Evolutionary conservation across 2,113 vertebrate species (phyloP).

Genomic region (Columba janthina): DNA sequence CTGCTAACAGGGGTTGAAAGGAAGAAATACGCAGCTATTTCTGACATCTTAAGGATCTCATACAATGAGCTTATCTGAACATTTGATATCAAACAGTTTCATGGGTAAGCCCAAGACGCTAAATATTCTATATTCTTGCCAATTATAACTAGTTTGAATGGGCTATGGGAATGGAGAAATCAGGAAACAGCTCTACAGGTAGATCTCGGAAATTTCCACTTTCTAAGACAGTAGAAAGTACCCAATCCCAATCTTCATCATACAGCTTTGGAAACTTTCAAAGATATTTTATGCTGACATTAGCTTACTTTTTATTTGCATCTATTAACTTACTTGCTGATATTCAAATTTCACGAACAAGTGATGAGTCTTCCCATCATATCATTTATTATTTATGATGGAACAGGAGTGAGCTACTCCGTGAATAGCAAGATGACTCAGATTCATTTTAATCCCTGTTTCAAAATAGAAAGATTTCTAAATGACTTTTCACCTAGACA

Average conservation of each 20-base stretch:
- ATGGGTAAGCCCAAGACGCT: neutral
- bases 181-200: neutral
- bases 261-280: neutral
- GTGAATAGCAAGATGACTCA: neutral
- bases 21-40: neutral
- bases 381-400: neutral
- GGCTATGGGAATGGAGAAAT: neutral
- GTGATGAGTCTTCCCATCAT: neutral
- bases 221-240: neutral
- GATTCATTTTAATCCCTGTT: neutral
- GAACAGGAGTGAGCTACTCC: neutral
- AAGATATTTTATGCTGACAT: neutral
- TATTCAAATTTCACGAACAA: conserved; percentile 16
- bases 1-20: neutral
- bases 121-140: neutral
- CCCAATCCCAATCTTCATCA: neutral
- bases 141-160: neutral
- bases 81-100: neutral
- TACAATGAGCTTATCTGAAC: neutral
- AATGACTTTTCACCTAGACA: neutral
- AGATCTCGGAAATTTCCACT: neutral
- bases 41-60: neutral
- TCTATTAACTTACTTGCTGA: neutral
- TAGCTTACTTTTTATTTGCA: neutral
- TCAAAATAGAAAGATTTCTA: conserved; percentile 2